Evolutionary conservation across 1,140 invertebrate genomes (phyloP).

Genomic region (Magallana angulata): DNA sequence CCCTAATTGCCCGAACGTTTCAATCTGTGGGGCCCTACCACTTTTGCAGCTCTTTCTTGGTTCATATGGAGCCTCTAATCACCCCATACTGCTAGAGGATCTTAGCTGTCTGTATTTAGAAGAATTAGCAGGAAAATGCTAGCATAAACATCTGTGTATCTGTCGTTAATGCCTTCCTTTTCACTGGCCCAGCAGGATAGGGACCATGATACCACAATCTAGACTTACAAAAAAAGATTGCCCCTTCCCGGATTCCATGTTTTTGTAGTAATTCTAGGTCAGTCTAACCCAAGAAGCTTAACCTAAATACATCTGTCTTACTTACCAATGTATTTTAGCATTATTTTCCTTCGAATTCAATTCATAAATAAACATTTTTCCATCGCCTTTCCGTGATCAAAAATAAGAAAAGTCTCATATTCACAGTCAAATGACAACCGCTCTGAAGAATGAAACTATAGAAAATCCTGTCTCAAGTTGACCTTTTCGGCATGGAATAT

Average conservation of each 20-base stretch:
- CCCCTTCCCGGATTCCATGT: too few species aligned
- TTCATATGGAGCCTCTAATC: neutral
- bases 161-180: constrained; percentile 10
- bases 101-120: constrained; percentile 30
- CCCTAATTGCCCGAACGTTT: neutral
- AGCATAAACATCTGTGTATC: constrained; percentile 21
- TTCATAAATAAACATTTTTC: too few species aligned
- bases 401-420: too few species aligned
- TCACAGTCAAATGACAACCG: too few species aligned
- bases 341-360: neutral
- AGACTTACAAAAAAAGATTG: neutral
- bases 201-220: neutral
- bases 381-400: too few species aligned
- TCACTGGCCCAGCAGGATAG: neutral
- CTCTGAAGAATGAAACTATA: too few species aligned
- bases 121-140: constrained; percentile 20
- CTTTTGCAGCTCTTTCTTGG: neutral
- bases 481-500: too few species aligned
- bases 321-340: constrained; percentile 30
- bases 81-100: constrained; percentile 3
- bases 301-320: too few species aligned
- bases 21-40: neutral
- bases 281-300: too few species aligned
- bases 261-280: too few species aligned
- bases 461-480: too few species aligned